Conservation (phyloP, 2,888 invertebrate species). For the Napeogenes sylphis region DNA sequence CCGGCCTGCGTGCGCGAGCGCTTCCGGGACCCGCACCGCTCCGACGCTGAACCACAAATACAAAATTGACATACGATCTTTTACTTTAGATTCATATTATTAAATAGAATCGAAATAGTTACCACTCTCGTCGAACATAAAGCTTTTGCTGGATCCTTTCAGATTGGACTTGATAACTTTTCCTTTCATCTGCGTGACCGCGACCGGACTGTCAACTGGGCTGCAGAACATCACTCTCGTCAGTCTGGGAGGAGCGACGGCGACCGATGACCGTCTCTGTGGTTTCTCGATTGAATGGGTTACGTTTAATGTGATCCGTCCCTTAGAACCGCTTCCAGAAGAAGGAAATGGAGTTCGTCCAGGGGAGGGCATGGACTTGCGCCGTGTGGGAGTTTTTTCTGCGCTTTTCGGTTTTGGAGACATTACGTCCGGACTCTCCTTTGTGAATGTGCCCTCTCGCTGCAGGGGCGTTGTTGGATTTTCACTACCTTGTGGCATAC, state of each 20-base stretch:
- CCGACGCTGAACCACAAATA: constrained; percentile 31
- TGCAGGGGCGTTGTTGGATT: constrained; percentile 7
- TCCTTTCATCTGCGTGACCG: constrained; percentile 47
- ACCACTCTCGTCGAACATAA: constrained; percentile 63
- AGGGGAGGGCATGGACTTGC: constrained; percentile 49
- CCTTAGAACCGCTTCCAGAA: constrained; percentile 42
- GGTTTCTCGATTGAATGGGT: constrained; percentile 64
- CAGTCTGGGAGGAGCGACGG: constrained; percentile 40
- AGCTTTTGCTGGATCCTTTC: constrained; percentile 72
- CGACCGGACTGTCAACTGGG: constrained; percentile 50
- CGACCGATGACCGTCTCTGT: constrained; percentile 34
- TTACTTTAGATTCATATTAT: background rate
- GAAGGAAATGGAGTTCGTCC: constrained; percentile 61
- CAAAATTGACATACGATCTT: background rate
- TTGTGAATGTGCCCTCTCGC: constrained; percentile 67
- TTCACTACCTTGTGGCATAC: background rate
- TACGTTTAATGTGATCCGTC: constrained; percentile 50
- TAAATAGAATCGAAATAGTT: constrained; percentile 29
- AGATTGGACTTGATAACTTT: constrained; percentile 70
- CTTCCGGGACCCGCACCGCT: constrained; percentile 46
- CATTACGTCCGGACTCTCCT: constrained; percentile 46
- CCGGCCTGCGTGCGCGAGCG: constrained; percentile 61
- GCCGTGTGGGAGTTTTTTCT: constrained; percentile 46
- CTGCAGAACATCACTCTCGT: constrained; percentile 71
- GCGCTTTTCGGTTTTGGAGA: constrained; percentile 23